A percentile compares a stretch with the other conserved stretches of the same genome.
phyloP scores from a whole-genome alignment of 2,888 invertebrate genomes.

The Tetropium fuscum region DNA sequence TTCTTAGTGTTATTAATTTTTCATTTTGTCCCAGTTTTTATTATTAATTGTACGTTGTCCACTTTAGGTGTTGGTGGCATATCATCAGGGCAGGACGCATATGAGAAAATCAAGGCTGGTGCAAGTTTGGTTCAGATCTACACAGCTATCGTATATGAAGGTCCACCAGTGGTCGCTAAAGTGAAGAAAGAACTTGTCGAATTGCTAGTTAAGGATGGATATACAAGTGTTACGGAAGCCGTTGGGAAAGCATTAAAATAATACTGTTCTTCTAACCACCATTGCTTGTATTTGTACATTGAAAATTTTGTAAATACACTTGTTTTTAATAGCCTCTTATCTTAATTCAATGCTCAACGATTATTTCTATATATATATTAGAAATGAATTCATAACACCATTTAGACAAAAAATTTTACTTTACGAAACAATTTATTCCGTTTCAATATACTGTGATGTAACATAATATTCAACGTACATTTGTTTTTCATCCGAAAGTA shows the following conservation, averaged over 20 bases:
- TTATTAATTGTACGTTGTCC: too few species aligned
- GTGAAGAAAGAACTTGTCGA: constrained; percentile 86
- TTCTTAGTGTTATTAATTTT: constrained; percentile 37
- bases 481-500: constrained; percentile 83
- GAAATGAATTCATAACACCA: too few species aligned
- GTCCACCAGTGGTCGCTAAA: constrained; percentile 84
- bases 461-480: constrained; percentile 92
- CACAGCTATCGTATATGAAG: constrained; percentile 86
- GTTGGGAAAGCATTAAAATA: constrained; percentile 72
- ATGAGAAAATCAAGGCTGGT: constrained; percentile 94
- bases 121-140: constrained; percentile 94
- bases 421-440: too few species aligned
- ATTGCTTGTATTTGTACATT: too few species aligned
- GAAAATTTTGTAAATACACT: too few species aligned
- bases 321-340: too few species aligned
- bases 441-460: constrained; percentile 67
- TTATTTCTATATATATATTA: too few species aligned
- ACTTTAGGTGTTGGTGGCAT: constrained; percentile 93
- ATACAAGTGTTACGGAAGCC: constrained; percentile 76
- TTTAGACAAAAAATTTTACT: too few species aligned
- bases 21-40: too few species aligned
- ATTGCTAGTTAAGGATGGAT: constrained; percentile 77
- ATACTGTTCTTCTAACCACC: too few species aligned
- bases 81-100: constrained; percentile 89
- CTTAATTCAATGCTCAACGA: too few species aligned